Percentiles rank a stretch among this genome's conserved stretches.
Evolutionary conservation across 2,113 vertebrate genomes (phyloP).

Genomic region (Datnioides undecimradiatus): DNA sequence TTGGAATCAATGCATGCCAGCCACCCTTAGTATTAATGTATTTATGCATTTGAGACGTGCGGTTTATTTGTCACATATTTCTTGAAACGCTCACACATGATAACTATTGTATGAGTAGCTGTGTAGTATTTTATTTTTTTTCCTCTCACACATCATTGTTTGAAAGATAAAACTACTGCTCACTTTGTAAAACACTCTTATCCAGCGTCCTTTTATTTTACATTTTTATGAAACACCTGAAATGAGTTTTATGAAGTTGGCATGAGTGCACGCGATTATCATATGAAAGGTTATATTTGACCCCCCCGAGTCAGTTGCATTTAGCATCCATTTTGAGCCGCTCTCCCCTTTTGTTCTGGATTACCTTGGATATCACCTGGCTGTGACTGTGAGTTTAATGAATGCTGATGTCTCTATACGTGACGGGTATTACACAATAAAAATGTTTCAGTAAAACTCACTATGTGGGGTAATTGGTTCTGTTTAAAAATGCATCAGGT

Average conservation of each 20-base stretch:
- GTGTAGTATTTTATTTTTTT: not conserved
- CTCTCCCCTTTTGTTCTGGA: conserved; percentile 65
- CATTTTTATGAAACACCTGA: conserved; percentile 62
- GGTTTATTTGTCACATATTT: not conserved
- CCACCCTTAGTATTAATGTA: not conserved
- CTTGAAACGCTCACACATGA: not conserved
- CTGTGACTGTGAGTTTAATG: conserved; percentile 79
- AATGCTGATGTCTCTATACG: conserved; percentile 84
- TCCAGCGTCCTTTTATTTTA: conserved; percentile 26
- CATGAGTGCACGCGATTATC: conserved; percentile 68
- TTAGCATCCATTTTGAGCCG: conserved; percentile 74
- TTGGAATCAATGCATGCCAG: conserved; percentile 23
- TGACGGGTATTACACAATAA: conserved; percentile 84
- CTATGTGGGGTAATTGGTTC: conserved; percentile 84
- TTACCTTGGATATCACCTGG: conserved; percentile 75
- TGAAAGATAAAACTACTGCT: conserved; percentile 5
- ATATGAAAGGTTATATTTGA: conserved; percentile 77
- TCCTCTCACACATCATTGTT: not conserved
- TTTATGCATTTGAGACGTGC: not conserved
- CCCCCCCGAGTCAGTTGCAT: conserved; percentile 70
- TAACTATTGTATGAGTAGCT: not conserved
- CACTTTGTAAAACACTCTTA: conserved; percentile 30
- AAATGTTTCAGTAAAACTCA: conserved; percentile 84
- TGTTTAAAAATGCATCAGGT: conserved; percentile 87
- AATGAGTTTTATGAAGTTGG: conserved; percentile 42